Conservation (phyloP, 2,888 invertebrate genomes). For the Netelia virgata region DNA sequence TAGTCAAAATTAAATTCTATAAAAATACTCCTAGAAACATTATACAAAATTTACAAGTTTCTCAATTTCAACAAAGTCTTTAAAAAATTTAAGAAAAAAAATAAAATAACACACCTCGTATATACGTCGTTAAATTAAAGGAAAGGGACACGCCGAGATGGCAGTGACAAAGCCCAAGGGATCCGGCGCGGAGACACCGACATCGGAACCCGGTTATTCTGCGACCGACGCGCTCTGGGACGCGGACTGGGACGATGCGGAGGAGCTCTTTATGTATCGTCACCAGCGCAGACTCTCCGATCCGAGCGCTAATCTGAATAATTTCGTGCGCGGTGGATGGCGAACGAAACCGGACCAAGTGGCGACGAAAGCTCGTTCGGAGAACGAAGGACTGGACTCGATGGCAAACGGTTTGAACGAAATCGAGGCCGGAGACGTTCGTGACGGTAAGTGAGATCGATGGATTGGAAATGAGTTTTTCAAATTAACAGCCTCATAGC, state of each 20-base stretch:
- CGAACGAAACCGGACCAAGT: constrained; percentile 87
- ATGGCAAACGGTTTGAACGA: constrained; percentile 94
- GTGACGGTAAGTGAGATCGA: constrained; percentile 90
- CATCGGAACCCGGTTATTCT: constrained; percentile 95
- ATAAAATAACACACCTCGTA: not conserved
- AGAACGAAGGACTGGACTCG: constrained; percentile 96
- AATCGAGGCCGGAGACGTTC: constrained; percentile 96
- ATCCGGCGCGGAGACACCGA: constrained; percentile 97
- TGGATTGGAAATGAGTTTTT: not conserved
- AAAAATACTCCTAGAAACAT: not conserved
- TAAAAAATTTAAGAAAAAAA: no score
- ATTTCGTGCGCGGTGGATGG: constrained; percentile 94
- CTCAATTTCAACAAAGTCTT: no score
- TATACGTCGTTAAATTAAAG: constrained; percentile 67
- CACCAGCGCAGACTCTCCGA: constrained; percentile 95
- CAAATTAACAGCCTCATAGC: constrained; percentile 51
- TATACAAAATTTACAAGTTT: not conserved
- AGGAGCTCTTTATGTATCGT: constrained; percentile 93
- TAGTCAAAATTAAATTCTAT: not conserved
- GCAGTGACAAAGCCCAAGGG: constrained; percentile 97
- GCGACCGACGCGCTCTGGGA: constrained; percentile 94
- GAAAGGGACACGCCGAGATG: constrained; percentile 98
- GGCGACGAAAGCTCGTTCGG: constrained; percentile 91
- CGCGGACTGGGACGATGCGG: constrained; percentile 95
- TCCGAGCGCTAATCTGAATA: constrained; percentile 95